These are phyloP conservation scores for Agriotes lineatus DNA, from an alignment of 2,888 invertebrate species.

Conservation along the genomic window DNA sequence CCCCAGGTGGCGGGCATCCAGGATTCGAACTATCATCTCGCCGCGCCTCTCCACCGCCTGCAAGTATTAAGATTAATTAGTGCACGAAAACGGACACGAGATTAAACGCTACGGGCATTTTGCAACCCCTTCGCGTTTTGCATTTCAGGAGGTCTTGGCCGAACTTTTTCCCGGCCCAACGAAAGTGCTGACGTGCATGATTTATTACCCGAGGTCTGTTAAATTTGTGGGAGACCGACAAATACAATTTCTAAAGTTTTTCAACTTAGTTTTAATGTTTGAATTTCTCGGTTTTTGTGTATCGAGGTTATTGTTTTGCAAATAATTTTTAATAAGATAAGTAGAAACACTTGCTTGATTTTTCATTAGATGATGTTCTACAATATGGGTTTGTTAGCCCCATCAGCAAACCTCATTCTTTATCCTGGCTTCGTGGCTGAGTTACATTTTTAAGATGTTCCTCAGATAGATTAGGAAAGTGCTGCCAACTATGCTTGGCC, in stretches of 20 bases:
- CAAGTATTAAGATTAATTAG: conserved; percentile 7
- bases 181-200: conserved; percentile 13
- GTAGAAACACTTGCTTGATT: no score
- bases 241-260: not conserved
- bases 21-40: conserved; percentile 94
- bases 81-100: not conserved
- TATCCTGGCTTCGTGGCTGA: no score
- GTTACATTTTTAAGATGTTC: no score
- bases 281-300: no score
- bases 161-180: not conserved
- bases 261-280: no score
- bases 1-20: conserved; percentile 90
- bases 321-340: no score
- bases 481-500: no score
- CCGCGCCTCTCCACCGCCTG: conserved; percentile 86
- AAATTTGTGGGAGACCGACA: not conserved
- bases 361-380: no score
- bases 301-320: no score
- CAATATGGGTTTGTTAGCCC: no score
- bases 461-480: no score
- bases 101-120: not conserved
- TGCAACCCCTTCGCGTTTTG: not conserved
- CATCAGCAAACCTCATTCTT: no score
- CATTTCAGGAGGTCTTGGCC: not conserved
- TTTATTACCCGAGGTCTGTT: conserved; percentile 2